Evolutionary conservation across 2,113 vertebrate species (phyloP), one percentile per base, ranked within the genome.

Genomic region (Ginglymostoma cirratum): DNA sequence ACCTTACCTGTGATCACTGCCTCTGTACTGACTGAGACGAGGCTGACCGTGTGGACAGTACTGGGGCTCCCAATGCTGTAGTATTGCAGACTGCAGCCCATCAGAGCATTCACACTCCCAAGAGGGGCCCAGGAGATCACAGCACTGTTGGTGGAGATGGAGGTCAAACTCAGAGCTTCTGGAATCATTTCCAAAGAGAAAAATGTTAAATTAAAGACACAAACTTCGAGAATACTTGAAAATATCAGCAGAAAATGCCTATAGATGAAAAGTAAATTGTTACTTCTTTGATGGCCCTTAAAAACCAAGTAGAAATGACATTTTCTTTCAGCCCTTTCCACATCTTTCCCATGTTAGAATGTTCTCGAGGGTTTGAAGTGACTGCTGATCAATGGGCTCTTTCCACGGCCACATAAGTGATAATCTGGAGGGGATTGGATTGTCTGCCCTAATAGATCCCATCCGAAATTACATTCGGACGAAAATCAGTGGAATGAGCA

Each of bases 1-100:
- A 38, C 67, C 94, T 76, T 95, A 95, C 94, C 69, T 95, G 94
- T 95, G 67, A 95, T 48, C 69, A 95, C 67, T 27, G 69, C 0
- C 69, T 76, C 67, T 95, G 24, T 52, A 48, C 42, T 72, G 24
- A 23, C 69, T 76, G 94, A 34, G 67, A 52, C 5, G 14, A 30
- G 10, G 42, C 27, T 52, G 94, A 52, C 15, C 17, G 45, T 72
- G 42, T 72, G 67, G 45, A 30, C 23, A 70, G 27, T 12, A 6
- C 21, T 3, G 27, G 94, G 66, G 30, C 7, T 42, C 69, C 69
- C 30, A 30, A 45, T 72, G 5, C 45, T 52, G 69, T 95, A 52
- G 23, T 95, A 95, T 42, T 7, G 23, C 10, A 95, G 69, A 52
- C 24, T 45, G 67, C 94, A 95, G 94, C 23, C 23, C 27, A 4